Evolutionary conservation across 2,113 vertebrate species (phyloP).

Genomic region (Ahaetulla prasina): DNA sequence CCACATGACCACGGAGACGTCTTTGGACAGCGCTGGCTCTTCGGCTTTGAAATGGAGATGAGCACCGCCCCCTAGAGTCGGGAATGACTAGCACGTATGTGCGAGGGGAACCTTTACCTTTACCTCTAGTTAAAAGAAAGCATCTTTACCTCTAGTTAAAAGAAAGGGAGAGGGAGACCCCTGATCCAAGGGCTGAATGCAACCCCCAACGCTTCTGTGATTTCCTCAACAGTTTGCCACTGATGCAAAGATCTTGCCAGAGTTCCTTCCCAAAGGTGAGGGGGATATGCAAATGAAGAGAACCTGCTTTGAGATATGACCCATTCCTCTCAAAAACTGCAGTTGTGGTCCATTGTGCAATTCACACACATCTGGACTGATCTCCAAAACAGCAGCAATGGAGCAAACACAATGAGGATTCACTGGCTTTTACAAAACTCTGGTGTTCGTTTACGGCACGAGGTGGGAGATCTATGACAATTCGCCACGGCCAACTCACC

Average conservation of each 20-base stretch:
- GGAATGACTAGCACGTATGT: too few species aligned
- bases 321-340: neutral
- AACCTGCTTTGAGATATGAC: neutral
- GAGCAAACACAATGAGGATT: neutral
- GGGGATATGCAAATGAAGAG: neutral
- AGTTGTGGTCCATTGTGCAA: neutral
- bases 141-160: too few species aligned
- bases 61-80: too few species aligned
- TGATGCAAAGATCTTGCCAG: neutral
- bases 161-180: neutral
- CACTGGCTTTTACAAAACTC: neutral
- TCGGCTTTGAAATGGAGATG: too few species aligned
- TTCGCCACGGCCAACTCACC: too few species aligned
- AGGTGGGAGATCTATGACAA: too few species aligned
- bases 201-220: neutral
- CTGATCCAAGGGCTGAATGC: neutral
- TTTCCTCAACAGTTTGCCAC: neutral
- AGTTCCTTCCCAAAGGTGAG: neutral
- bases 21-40: too few species aligned
- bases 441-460: neutral
- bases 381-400: neutral
- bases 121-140: too few species aligned
- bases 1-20: too few species aligned
- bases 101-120: too few species aligned
- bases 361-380: neutral